These are phyloP conservation scores for Apodemia arnacis DNA, from an alignment of 2,888 invertebrate species.

Conservation along the genomic window DNA sequence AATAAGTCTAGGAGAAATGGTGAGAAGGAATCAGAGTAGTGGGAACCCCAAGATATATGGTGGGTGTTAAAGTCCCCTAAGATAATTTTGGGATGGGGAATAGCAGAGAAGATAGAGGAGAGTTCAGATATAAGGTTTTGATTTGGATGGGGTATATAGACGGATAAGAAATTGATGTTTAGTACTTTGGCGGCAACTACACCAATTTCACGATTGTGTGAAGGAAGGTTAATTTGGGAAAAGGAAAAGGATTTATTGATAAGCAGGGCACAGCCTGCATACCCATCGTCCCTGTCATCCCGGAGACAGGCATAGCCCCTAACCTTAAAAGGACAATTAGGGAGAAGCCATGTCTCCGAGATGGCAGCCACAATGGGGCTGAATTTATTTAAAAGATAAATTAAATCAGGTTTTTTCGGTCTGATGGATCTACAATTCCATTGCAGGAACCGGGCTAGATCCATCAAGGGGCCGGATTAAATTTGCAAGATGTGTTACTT, in stretches of 20 bases:
- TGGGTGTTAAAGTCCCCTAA: conserved; percentile 55
- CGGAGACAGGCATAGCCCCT: conserved; percentile 45
- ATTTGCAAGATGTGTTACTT: not conserved
- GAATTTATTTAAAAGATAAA: conserved; percentile 27
- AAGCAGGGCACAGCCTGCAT: conserved; percentile 48
- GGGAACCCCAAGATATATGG: conserved; percentile 43
- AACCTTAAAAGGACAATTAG: conserved; percentile 26
- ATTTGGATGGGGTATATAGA: conserved; percentile 49
- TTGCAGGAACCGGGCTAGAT: no score
- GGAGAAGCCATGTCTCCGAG: conserved; percentile 33
- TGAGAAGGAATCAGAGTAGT: conserved; percentile 23
- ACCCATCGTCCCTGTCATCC: conserved; percentile 52
- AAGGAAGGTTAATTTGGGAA: conserved; percentile 39
- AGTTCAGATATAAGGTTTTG: not conserved
- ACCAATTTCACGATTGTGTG: conserved; percentile 9
- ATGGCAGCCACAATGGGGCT: conserved; percentile 42
- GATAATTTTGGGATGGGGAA: conserved; percentile 40
- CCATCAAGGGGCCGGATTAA: no score
- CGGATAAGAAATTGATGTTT: conserved; percentile 37
- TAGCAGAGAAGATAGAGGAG: not conserved
- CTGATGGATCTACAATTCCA: no score
- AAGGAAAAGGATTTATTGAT: conserved; percentile 25
- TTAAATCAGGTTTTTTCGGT: conserved; percentile 18
- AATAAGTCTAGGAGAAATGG: conserved; percentile 24
- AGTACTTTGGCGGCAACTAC: conserved; percentile 38